A percentile compares a stretch with the other conserved stretches of the same genome.
These are phyloP conservation scores for Oscheius sp. DNA, from an alignment of 2,888 invertebrate species.

Conservation along the genomic window DNA sequence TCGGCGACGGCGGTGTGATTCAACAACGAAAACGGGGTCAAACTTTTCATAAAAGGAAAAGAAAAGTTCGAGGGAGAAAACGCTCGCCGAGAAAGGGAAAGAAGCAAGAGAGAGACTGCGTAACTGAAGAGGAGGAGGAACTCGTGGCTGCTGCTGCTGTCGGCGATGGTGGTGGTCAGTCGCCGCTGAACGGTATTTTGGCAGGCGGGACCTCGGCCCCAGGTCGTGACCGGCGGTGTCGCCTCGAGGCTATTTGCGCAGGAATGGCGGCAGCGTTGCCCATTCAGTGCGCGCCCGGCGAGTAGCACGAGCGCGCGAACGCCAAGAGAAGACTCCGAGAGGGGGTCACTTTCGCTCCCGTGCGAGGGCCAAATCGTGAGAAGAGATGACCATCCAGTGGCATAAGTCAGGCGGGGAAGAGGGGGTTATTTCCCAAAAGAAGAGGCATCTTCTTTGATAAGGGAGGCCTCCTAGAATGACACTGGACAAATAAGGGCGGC, in stretches of 20 bases:
- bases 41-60: background rate
- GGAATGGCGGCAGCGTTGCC: constrained; percentile 21
- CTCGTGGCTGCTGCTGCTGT: background rate
- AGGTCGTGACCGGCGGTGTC: constrained; percentile 34
- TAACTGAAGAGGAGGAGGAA: background rate
- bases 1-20: background rate
- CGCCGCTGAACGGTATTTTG: constrained; percentile 5
- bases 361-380: background rate
- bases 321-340: background rate
- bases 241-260: constrained; percentile 30
- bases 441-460: background rate
- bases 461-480: no score
- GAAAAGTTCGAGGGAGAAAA: background rate
- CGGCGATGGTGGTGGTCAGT: background rate
- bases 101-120: background rate
- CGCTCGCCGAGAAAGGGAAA: background rate
- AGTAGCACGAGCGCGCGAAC: constrained; percentile 30
- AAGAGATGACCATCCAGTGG: background rate
- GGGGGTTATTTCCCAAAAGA: background rate
- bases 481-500: background rate
- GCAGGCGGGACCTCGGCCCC: constrained; percentile 15
- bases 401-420: background rate
- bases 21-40: background rate
- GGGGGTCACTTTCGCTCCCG: constrained; percentile 32
- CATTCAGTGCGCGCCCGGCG: constrained; percentile 28